Conservation (phyloP, 2,113 vertebrate genomes). For the Cyrtonyx montezumae region DNA sequence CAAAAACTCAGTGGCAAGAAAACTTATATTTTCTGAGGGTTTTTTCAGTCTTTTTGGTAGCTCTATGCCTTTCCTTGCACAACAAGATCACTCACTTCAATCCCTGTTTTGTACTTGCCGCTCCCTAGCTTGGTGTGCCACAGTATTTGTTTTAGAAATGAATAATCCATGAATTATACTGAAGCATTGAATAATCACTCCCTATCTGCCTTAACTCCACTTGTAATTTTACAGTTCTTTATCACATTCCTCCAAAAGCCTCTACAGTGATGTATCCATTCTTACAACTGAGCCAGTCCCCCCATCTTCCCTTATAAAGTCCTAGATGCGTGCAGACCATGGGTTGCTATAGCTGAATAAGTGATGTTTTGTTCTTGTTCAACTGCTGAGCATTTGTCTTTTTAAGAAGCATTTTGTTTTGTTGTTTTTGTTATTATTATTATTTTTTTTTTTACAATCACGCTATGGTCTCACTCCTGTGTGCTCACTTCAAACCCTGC, state of each 20-base stretch:
- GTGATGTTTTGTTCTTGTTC: neutral
- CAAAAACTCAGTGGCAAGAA: neutral
- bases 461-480: neutral
- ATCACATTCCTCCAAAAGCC: neutral
- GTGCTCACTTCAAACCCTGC: neutral
- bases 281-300: neutral
- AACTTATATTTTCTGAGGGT: neutral
- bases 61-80: accelerated
- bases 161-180: neutral
- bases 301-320: neutral
- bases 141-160: neutral
- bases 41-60: neutral
- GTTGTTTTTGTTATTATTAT: too few species aligned
- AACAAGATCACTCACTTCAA: neutral
- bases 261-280: neutral
- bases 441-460: neutral
- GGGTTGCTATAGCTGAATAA: neutral
- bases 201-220: neutral
- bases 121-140: too few species aligned
- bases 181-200: neutral
- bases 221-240: neutral
- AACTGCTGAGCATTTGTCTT: neutral
- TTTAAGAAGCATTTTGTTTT: neutral
- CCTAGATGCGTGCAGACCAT: neutral
- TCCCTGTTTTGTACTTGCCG: neutral